Base-by-base conservation (phyloP, 2,888 invertebrate species). In the Mylabris sibirica region DNA sequence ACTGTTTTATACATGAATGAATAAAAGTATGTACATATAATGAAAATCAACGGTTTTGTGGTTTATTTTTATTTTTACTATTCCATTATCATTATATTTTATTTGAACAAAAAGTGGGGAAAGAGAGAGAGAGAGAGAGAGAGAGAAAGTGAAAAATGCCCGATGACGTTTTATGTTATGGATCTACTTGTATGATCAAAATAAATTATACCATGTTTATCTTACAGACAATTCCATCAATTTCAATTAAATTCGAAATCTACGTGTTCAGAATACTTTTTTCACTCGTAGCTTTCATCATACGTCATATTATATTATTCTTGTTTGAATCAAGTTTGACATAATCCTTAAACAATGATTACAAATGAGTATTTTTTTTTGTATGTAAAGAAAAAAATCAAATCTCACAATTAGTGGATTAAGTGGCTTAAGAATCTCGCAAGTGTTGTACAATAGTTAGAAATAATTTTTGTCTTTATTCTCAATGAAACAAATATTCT, bases 111-210 rank as follows among this genome's bases (percentile, higher is more conserved):
- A 44, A 44, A n/a, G 44, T 0, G n/a, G 17, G 4, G 17, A 35
- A 8, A 11, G 35, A 35, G 35, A 35, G 35, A 35, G 11, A 38
- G 4, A 38, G 4, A 3, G 12, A 38, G 4, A 44, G 5, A 44
- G 3, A 44, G n/a, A 44, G 4, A 38, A 38, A 38, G 8, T 12
- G 12, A 17, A 38, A 38, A 38, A 38, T 12, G 12, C n/a, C 20
- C 49, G 20, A 9, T 20, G 20, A 49, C 49, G 20, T 49, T 49
- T 49, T 20, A 49, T 49, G 11, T 49, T 49, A 49, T 49, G 49
- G 49, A 49, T 49, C 20, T 49, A 49, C 49, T 49, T 49, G 8
- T 20, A 49, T 49, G 49, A 49, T 49, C 49, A 49, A 49, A 49
- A 49, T 20, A 49, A 49, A 49, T 49, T 49, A 49, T 49, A 49